Conservation (phyloP, 2,888 invertebrate genomes). For the Chrysomela aeneicollis region DNA sequence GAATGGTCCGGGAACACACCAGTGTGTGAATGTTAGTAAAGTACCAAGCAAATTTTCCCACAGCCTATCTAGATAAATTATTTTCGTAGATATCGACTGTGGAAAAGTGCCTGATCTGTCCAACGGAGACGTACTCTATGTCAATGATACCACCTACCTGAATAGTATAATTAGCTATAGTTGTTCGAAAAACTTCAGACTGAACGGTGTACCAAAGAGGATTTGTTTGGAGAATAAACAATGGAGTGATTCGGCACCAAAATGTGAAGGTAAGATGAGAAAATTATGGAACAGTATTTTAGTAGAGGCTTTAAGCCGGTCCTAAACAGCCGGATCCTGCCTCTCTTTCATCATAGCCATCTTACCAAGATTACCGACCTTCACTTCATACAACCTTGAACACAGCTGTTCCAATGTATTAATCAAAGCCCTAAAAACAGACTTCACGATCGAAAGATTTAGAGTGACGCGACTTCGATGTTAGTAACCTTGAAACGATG, state of each 20-base stretch:
- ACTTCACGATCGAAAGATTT: no score
- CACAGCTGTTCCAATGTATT: no score
- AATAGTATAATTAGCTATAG: slow-evolving; percentile 82
- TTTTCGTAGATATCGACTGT: slow-evolving; percentile 83
- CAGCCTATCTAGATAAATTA: no score
- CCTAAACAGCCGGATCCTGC: no score
- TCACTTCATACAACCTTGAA: no score
- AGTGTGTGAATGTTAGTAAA: slow-evolving; percentile 79
- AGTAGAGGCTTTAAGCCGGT: no score
- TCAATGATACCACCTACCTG: slow-evolving; percentile 80
- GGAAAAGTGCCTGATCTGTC: slow-evolving; percentile 82
- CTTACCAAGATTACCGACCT: no score
- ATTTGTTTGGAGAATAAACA: slow-evolving; percentile 77
- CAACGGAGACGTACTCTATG: slow-evolving; percentile 79
- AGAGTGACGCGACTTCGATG: no score
- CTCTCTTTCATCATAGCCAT: no score
- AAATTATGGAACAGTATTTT: no score
- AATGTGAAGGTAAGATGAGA: slow-evolving; percentile 77
- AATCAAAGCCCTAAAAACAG: no score
- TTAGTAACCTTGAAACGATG: no score
- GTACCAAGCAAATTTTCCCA: neutral
- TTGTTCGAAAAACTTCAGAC: slow-evolving; percentile 80
- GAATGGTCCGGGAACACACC: slow-evolving; percentile 87
- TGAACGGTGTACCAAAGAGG: slow-evolving; percentile 77
- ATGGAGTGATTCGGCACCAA: slow-evolving; percentile 86